Evolutionary conservation across 2,888 invertebrate genomes (phyloP).

Genomic region (Epinotia bilunana): DNA sequence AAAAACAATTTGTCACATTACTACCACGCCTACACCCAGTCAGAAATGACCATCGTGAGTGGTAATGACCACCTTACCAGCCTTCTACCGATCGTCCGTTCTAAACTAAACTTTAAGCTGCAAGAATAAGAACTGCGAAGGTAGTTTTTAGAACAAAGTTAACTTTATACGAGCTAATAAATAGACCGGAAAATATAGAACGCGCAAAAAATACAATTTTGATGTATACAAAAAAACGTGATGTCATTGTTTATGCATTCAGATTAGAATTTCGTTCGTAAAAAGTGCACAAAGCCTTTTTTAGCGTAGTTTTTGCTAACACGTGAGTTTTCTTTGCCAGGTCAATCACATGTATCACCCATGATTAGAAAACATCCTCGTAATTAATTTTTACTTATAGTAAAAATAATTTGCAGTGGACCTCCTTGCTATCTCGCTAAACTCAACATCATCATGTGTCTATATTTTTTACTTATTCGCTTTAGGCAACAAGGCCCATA

Average conservation of each 20-base stretch:
- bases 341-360: constrained; percentile 31
- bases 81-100: not conserved
- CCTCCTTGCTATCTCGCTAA: not conserved
- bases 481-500: too few species aligned
- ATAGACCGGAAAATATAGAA: constrained; percentile 56
- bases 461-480: too few species aligned
- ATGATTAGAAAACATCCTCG: not conserved
- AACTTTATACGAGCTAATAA: constrained; percentile 53
- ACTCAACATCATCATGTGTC: too few species aligned
- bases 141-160: constrained; percentile 25
- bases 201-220: constrained; percentile 49
- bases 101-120: constrained; percentile 1
- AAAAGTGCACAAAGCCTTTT: constrained; percentile 10
- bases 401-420: not conserved
- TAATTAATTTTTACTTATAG: not conserved
- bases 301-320: not conserved
- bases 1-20: constrained; percentile 38
- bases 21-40: constrained; percentile 32
- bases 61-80: constrained; percentile 30
- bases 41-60: constrained; percentile 29
- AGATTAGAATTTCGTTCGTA: constrained; percentile 32
- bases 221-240: constrained; percentile 40
- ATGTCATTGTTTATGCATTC: constrained; percentile 44
- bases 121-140: not conserved
- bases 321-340: constrained; percentile 8